A percentile compares a stretch with the other conserved stretches of the same genome.
phyloP scores from a whole-genome alignment of 2,888 invertebrate species.

The Stenichneumon culpator region DNA sequence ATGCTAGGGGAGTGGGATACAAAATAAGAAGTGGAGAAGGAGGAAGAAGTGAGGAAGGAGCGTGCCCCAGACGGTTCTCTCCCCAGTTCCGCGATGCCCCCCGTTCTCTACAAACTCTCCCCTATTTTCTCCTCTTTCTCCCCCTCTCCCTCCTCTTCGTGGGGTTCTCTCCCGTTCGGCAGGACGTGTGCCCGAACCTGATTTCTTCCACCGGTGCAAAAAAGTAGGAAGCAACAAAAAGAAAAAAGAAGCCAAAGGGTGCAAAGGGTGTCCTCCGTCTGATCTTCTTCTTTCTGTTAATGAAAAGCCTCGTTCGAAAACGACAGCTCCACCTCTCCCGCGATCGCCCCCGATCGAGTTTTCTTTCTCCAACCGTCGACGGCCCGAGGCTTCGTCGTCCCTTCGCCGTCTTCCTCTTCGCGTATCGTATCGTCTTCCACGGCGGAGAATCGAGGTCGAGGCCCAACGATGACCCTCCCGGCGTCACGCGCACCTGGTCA shows the following conservation, averaged over 20 bases:
- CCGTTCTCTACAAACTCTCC: slow-evolving; percentile 29
- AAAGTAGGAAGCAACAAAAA: not conserved
- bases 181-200: slow-evolving; percentile 33
- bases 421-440: slow-evolving; percentile 48
- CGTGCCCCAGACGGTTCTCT: slow-evolving; percentile 55
- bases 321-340: not conserved
- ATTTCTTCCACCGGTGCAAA: slow-evolving; percentile 23
- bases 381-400: slow-evolving; percentile 27
- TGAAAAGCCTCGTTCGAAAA: slow-evolving; percentile 3
- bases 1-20: slow-evolving; percentile 48
- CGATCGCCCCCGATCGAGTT: slow-evolving; percentile 5
- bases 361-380: slow-evolving; percentile 10
- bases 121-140: slow-evolving; percentile 14
- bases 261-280: slow-evolving; percentile 39
- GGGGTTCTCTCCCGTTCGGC: not conserved
- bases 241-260: slow-evolving; percentile 21
- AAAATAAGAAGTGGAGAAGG: slow-evolving; percentile 20
- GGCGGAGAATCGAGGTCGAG: slow-evolving; percentile 62
- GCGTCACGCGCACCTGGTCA: slow-evolving; percentile 62
- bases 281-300: slow-evolving; percentile 48
- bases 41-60: slow-evolving; percentile 42
- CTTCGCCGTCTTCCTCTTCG: slow-evolving; percentile 24
- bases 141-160: slow-evolving; percentile 14
- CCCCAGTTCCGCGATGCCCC: slow-evolving; percentile 32
- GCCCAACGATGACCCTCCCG: slow-evolving; percentile 64